Evolutionary conservation across 2,888 invertebrate species (phyloP).

Genomic region (Cybosia mesomella): DNA sequence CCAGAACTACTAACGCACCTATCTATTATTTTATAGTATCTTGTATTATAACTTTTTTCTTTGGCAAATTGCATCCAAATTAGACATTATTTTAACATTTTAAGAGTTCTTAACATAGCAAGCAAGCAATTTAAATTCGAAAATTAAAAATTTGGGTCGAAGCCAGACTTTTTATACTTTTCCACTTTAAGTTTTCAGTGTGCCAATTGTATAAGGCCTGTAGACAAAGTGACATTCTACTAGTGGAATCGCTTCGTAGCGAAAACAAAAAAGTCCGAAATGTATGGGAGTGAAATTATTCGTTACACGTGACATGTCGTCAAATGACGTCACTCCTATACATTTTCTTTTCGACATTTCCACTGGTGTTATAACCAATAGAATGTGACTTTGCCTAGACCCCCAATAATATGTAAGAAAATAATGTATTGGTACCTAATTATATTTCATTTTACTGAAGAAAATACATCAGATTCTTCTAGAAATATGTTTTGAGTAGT

Average conservation of each 20-base stretch:
- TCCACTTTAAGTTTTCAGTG: slow-evolving; percentile 9
- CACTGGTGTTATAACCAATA: too few species aligned
- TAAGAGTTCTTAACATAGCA: not conserved
- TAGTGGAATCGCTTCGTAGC: too few species aligned
- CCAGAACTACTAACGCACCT: not conserved
- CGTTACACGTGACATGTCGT: too few species aligned
- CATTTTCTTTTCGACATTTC: too few species aligned
- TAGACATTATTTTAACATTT: slow-evolving; percentile 1
- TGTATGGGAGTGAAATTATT: too few species aligned
- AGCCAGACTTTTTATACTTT: slow-evolving; percentile 11
- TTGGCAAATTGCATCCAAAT: slow-evolving; percentile 5
- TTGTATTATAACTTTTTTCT: not conserved
- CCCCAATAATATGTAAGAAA: too few species aligned
- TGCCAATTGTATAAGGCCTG: too few species aligned
- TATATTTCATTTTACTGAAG: not conserved
- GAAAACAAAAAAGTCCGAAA: too few species aligned
- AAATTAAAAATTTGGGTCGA: slow-evolving; percentile 18
- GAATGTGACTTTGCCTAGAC: too few species aligned
- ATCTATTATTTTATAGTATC: not conserved
- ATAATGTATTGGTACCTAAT: too few species aligned
- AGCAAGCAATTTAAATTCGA: slow-evolving; percentile 1
- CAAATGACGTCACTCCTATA: too few species aligned
- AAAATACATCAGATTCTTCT: not conserved
- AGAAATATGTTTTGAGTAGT: not conserved
- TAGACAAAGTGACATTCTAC: too few species aligned